Percentiles rank a stretch among this genome's conserved stretches.
These are phyloP conservation scores for Blomia tropicalis DNA, from an alignment of 2,888 invertebrate species.

Conservation along the genomic window DNA sequence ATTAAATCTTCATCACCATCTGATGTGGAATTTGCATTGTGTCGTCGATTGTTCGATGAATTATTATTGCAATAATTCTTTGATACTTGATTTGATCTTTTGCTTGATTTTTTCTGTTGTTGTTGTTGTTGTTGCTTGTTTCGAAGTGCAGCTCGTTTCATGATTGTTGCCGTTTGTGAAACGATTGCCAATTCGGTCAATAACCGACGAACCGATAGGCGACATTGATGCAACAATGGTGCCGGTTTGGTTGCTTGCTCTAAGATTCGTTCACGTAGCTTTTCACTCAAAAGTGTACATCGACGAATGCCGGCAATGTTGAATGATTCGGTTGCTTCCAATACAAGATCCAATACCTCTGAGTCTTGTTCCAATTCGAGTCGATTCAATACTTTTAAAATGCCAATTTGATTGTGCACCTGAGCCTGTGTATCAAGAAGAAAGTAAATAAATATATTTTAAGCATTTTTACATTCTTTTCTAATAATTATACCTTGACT, in stretches of 20 bases:
- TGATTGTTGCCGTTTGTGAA: not conserved
- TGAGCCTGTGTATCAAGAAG: slow-evolving; percentile 52
- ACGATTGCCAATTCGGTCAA: slow-evolving; percentile 38
- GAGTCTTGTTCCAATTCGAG: slow-evolving; percentile 39
- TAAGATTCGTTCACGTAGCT: slow-evolving; percentile 50
- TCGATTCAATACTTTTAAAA: slow-evolving; percentile 59
- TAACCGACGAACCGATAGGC: slow-evolving; percentile 45
- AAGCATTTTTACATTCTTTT: not conserved
- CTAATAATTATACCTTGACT: slow-evolving; percentile 40
- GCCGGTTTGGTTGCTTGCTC: slow-evolving; percentile 51
- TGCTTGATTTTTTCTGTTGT: not conserved
- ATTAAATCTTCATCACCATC: too few species aligned
- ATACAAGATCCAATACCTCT: slow-evolving; percentile 44
- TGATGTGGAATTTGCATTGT: too few species aligned
- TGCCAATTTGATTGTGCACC: slow-evolving; percentile 64
- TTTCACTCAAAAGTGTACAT: slow-evolving; percentile 48
- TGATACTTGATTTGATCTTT: not conserved
- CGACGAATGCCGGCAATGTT: slow-evolving; percentile 62
- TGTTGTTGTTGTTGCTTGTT: not conserved
- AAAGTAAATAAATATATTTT: slow-evolving; percentile 3
- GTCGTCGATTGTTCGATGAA: not conserved
- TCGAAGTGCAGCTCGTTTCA: not conserved
- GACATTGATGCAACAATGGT: slow-evolving; percentile 48
- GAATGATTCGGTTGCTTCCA: slow-evolving; percentile 59
- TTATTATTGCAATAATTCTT: not conserved